phyloP scores from a whole-genome alignment of 2,888 invertebrate species.

The Xestobium rufovillosum region DNA sequence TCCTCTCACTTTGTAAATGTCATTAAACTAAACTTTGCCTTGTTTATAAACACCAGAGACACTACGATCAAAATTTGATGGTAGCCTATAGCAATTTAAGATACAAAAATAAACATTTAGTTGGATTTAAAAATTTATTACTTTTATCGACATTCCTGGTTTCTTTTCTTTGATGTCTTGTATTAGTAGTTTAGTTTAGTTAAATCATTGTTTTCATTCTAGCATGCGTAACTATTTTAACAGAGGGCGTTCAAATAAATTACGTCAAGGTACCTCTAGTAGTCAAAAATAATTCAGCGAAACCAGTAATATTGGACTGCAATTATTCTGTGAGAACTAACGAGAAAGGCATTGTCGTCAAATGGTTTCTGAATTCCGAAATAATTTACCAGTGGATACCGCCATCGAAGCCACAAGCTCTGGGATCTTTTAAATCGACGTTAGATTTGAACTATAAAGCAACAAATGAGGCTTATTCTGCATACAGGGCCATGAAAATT shows the following conservation, averaged over 20 bases:
- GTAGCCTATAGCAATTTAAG: too few relatives aligned
- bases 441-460: conserved; percentile 58
- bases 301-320: conserved; percentile 60
- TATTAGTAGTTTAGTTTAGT: too few relatives aligned
- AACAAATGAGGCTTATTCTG: conserved; percentile 59
- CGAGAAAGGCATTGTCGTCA: conserved; percentile 63
- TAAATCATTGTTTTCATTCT: too few relatives aligned
- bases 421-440: conserved; percentile 50
- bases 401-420: conserved; percentile 57
- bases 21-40: too few relatives aligned
- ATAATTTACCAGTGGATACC: conserved; percentile 79
- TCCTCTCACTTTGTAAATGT: too few relatives aligned
- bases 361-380: conserved; percentile 66
- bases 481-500: conserved; percentile 64
- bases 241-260: conserved; percentile 41
- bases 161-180: too few relatives aligned
- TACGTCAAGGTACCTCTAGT: conserved; percentile 40
- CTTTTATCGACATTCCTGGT: too few relatives aligned
- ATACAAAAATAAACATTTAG: too few relatives aligned
- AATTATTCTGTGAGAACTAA: conserved; percentile 57
- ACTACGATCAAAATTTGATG: too few relatives aligned
- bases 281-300: conserved; percentile 38
- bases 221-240: too few relatives aligned
- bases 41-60: too few relatives aligned
- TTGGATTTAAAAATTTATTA: too few relatives aligned